Conservation (phyloP, 2,797 vertebrate species). For the Pangasius sanitwongsei region DNA sequence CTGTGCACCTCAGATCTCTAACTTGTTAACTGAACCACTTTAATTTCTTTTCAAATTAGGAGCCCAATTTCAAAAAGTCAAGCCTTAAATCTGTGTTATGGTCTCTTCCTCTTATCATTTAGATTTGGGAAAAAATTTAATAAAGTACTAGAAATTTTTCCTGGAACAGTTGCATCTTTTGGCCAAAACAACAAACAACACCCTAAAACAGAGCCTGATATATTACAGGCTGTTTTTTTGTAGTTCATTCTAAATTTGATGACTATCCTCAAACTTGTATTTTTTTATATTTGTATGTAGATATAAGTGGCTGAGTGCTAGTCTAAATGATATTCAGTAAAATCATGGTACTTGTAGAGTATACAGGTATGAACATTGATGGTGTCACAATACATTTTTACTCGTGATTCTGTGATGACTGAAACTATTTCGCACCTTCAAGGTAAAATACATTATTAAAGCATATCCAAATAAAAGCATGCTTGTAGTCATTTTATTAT, state of each 20-base stretch:
- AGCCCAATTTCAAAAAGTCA: neutral
- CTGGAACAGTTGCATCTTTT: neutral
- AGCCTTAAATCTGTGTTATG: neutral
- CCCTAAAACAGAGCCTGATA: neutral
- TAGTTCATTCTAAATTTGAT: neutral
- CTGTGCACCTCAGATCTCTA: neutral
- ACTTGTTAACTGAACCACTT: neutral
- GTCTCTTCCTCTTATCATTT: neutral
- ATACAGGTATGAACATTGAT: neutral
- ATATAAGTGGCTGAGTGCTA: neutral
- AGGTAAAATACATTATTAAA: neutral
- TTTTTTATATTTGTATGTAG: neutral
- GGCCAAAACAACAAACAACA: neutral
- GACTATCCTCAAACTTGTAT: neutral
- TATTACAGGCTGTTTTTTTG: too few relatives aligned
- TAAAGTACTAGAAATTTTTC: neutral
- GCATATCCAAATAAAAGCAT: neutral
- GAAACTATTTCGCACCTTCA: too few relatives aligned
- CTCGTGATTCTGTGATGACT: too few relatives aligned
- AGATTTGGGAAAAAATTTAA: too few relatives aligned
- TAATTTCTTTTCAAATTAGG: neutral
- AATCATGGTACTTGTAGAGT: neutral
- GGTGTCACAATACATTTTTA: neutral
- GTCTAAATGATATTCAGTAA: neutral
- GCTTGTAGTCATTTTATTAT: neutral